Base-by-base conservation (phyloP, 2,797 vertebrate genomes). In the Pseudotriccus pelzelni region DNA sequence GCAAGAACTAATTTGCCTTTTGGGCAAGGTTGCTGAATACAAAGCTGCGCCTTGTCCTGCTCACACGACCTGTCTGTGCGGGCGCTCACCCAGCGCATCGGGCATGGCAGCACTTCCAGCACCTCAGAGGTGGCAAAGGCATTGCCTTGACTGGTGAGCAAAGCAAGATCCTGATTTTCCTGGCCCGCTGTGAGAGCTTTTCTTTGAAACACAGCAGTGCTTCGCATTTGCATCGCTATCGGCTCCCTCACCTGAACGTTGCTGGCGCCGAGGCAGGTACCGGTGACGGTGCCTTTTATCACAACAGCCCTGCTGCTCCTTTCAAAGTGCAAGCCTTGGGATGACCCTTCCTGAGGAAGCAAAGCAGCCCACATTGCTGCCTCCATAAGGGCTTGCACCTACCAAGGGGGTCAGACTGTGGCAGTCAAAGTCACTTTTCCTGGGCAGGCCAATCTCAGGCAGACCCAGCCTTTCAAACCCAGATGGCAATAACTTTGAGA, bases 1-100 rank as follows among this genome's bases (percentile, higher is more conserved):
- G 95, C 90, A 84, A 95, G 95, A 77, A 87, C 93, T 97, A 95
- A 97, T 96, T 95, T 96, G 90, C 93, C 87, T 96, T 94, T 95
- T 80, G 89, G 95, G 90, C 78, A 90, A 89, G 75, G 64, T 5
- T 63, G 58, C 43, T 36, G 84, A 62, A 37, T 14, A 94, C 93
- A 95, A 92, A 89, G 90, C 75, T 8, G 32, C 0, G 7, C 59
- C 59, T 94, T 93, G 89, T 96, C 84, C 93, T 0, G 2, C 36
- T 56, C 2, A 0, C 39, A 8, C 3, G 12, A 11, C 15, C 53
- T 17, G 41, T 30, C 88, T 34, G 69, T 55, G 84, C 1, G 32
- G 59, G 70, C 27, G 4, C 84, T 78, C 28, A 1, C 66, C 36
- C 68, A 10, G 74, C 1, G 1, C 7, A 12, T 11, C 20, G 3